Percentiles rank a stretch among this genome's conserved stretches.
These are phyloP conservation scores for Dynastes maya DNA, from an alignment of 2,888 invertebrate genomes.

Conservation along the genomic window DNA sequence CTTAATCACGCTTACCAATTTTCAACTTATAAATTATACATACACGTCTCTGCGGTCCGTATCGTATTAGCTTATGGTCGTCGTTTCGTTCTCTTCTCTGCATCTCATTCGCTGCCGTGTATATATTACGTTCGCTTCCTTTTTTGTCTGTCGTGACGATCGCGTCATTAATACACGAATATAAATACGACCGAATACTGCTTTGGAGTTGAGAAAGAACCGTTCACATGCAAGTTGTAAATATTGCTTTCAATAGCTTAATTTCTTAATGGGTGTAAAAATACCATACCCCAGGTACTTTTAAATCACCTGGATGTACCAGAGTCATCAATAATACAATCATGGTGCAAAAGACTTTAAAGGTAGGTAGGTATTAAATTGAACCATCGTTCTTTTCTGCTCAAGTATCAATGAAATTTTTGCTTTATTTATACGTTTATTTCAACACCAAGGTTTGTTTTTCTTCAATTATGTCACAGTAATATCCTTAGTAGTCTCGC, in stretches of 20 bases:
- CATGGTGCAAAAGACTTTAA: too few relatives aligned
- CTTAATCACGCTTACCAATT: slow-evolving; percentile 54
- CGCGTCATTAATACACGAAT: slow-evolving; percentile 18
- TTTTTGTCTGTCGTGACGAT: slow-evolving; percentile 28
- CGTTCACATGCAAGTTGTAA: not conserved
- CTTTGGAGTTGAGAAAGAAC: not conserved
- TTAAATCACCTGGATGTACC: too few relatives aligned
- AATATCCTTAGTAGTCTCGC: too few relatives aligned
- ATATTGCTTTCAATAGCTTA: slow-evolving; percentile 24
- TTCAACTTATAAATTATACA: slow-evolving; percentile 53
- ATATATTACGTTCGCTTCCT: not conserved
- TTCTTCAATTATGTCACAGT: too few relatives aligned
- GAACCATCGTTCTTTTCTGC: too few relatives aligned
- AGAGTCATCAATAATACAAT: too few relatives aligned
- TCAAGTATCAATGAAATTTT: too few relatives aligned
- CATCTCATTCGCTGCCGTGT: too few relatives aligned
- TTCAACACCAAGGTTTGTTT: too few relatives aligned
- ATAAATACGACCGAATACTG: not conserved
- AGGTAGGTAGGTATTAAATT: too few relatives aligned
- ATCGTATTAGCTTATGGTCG: slow-evolving; percentile 23
- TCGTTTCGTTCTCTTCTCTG: slow-evolving; percentile 6
- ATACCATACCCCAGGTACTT: too few relatives aligned
- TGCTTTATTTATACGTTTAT: too few relatives aligned
- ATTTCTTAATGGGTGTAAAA: slow-evolving; percentile 18
- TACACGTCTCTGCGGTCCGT: slow-evolving; percentile 12